phyloP scores from a whole-genome alignment of 2,797 vertebrate genomes.

The Alfaro cultratus region DNA sequence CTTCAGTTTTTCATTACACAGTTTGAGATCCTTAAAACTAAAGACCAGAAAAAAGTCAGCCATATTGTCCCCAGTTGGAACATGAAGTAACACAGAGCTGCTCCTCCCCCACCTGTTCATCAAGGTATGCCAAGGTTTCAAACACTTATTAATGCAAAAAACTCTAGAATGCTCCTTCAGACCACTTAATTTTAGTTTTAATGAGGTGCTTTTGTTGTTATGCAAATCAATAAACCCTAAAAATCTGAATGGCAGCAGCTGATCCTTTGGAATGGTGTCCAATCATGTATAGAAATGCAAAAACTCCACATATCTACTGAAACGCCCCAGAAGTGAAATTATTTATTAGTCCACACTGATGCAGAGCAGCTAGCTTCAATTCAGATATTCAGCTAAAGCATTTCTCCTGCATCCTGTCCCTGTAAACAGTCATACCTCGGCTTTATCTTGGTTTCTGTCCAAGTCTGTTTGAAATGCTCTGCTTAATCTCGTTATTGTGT shows the following conservation, averaged over 20 bases:
- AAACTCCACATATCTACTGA: conserved; percentile 63
- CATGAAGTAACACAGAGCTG: neutral
- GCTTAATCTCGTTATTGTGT: conserved; percentile 27
- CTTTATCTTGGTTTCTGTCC: conserved; percentile 28
- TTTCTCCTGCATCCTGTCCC: conserved; percentile 5
- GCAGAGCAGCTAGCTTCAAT: conserved; percentile 30
- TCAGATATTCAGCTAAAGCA: conserved; percentile 6
- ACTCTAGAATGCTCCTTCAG: neutral
- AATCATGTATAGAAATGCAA: neutral
- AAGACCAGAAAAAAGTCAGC: neutral
- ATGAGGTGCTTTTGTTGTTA: conserved; percentile 19
- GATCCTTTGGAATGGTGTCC: conserved; percentile 54
- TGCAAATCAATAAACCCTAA: conserved; percentile 3
- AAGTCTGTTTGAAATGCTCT: conserved; percentile 29
- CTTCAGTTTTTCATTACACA: neutral
- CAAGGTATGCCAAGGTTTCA: neutral
- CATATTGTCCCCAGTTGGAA: neutral
- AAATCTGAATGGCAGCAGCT: conserved; percentile 40
- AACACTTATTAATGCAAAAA: neutral
- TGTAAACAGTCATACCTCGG: conserved; percentile 2
- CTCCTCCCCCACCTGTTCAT: neutral
- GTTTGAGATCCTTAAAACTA: neutral
- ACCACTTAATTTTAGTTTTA: no score
- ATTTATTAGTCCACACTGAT: conserved; percentile 57
- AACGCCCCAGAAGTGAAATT: conserved; percentile 60